Conservation (phyloP, 1,140 invertebrate species). For the Drosophila gunungcola region DNA sequence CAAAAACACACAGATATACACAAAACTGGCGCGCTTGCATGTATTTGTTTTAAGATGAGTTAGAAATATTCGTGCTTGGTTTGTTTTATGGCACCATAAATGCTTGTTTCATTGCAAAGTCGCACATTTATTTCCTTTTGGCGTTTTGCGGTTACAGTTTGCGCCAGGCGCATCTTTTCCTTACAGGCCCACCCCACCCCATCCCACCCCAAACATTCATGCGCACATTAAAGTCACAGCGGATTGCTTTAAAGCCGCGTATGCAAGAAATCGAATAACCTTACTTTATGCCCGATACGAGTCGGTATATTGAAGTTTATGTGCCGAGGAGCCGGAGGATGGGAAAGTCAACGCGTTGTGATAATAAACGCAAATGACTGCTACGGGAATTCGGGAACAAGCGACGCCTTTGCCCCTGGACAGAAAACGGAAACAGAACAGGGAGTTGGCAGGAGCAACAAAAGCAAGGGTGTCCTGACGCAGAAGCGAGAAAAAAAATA, state of each 20-base stretch:
- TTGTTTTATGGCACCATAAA: slow-evolving; percentile 82
- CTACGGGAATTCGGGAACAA: slow-evolving; percentile 70
- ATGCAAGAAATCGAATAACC: slow-evolving; percentile 66
- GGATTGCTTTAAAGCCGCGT: slow-evolving; percentile 60
- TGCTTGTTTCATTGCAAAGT: slow-evolving; percentile 81
- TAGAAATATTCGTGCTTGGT: slow-evolving; percentile 78
- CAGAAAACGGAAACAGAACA: slow-evolving; percentile 19
- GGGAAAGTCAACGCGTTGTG: slow-evolving; percentile 60
- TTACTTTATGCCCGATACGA: slow-evolving; percentile 51
- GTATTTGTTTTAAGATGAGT: slow-evolving; percentile 74
- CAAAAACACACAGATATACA: slow-evolving; percentile 3
- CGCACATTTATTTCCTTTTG: slow-evolving; percentile 80
- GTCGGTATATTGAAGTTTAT: slow-evolving; percentile 53
- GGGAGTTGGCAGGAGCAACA: slow-evolving; percentile 9
- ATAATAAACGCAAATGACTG: slow-evolving; percentile 80
- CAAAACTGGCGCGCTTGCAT: slow-evolving; percentile 2
- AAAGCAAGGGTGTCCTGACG: slow-evolving; percentile 17
- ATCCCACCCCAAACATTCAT: neutral
- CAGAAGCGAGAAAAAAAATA: slow-evolving; percentile 1
- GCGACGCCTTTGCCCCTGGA: slow-evolving; percentile 44
- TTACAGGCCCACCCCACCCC: too few relatives aligned
- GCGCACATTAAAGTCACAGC: slow-evolving; percentile 53
- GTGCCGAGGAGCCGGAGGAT: slow-evolving; percentile 2
- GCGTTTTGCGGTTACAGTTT: slow-evolving; percentile 75
- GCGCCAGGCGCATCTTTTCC: slow-evolving; percentile 21